Conservation (phyloP, 2,888 invertebrate species). For the Stenurella melanura region DNA sequence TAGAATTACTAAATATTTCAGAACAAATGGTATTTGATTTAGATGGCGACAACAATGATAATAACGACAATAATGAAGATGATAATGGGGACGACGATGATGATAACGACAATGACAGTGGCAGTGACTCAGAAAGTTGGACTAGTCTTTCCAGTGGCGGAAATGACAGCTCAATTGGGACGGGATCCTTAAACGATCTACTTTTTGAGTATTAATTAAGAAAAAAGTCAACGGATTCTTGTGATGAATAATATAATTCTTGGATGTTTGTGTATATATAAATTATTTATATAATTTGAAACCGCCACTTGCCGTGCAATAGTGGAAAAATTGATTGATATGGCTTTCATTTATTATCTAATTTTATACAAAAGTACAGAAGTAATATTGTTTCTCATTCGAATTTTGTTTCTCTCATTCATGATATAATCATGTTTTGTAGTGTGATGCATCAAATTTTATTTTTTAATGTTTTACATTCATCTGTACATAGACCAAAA, state of each 20-base stretch:
- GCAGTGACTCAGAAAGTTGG: constrained; percentile 59
- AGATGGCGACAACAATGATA: constrained; percentile 71
- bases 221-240: constrained; percentile 10
- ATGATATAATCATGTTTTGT: not conserved
- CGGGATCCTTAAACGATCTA: constrained; percentile 51
- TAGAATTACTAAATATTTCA: constrained; percentile 48
- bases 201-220: constrained; percentile 45
- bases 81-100: constrained; percentile 61
- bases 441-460: not conserved
- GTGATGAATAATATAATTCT: constrained; percentile 25
- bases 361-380: constrained; percentile 22
- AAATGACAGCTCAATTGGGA: constrained; percentile 49
- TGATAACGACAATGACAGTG: constrained; percentile 53
- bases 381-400: constrained; percentile 15
- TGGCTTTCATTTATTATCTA: constrained; percentile 19
- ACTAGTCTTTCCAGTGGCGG: constrained; percentile 54
- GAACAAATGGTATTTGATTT: constrained; percentile 67
- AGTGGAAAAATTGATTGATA: constrained; percentile 11
- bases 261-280: constrained; percentile 30
- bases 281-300: constrained; percentile 11
- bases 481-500: constrained; percentile 32
- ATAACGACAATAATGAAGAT: constrained; percentile 68
- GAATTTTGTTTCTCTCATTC: constrained; percentile 5
- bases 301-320: constrained; percentile 26
- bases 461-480: constrained; percentile 23